Evolutionary conservation across 2,888 invertebrate species (phyloP).

Genomic region (Alloplasta piceator): DNA sequence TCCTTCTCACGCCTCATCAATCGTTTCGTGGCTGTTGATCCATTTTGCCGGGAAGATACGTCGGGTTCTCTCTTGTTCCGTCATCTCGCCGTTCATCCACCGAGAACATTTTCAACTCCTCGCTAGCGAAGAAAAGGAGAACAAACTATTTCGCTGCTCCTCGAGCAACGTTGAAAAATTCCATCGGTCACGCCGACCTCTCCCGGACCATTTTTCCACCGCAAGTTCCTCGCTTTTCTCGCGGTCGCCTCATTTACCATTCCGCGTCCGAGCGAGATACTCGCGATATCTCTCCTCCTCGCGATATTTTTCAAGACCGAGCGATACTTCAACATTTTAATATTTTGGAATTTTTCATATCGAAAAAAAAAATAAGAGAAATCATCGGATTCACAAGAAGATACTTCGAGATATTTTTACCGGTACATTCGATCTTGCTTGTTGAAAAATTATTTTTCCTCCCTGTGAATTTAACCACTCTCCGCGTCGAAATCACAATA

Average conservation of each 20-base stretch:
- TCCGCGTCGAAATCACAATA: too few species aligned
- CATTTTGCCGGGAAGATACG: constrained; percentile 56
- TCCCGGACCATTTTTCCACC: constrained; percentile 71
- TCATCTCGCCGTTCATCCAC: constrained; percentile 15
- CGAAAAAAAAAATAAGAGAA: too few species aligned
- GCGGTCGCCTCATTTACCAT: constrained; percentile 77
- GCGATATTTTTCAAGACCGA: too few species aligned
- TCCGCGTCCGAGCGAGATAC: constrained; percentile 65
- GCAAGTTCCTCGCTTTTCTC: constrained; percentile 59
- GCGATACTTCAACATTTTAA: too few species aligned
- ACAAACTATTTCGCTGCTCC: constrained; percentile 61
- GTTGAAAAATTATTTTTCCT: too few species aligned
- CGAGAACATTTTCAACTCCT: constrained; percentile 10
- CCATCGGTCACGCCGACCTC: constrained; percentile 26
- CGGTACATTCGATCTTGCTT: too few species aligned
- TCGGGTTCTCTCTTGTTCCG: constrained; percentile 24
- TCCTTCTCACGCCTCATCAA: constrained; percentile 57
- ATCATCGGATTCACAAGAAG: too few species aligned
- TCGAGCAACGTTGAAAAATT: constrained; percentile 11
- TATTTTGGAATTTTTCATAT: too few species aligned
- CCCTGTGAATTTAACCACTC: too few species aligned
- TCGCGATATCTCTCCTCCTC: constrained; percentile 44
- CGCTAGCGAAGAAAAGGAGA: not conserved
- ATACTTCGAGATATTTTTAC: too few species aligned
- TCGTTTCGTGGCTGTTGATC: constrained; percentile 61